Conservation (phyloP, 2,113 vertebrate genomes). For the Phocoena phocoena region DNA sequence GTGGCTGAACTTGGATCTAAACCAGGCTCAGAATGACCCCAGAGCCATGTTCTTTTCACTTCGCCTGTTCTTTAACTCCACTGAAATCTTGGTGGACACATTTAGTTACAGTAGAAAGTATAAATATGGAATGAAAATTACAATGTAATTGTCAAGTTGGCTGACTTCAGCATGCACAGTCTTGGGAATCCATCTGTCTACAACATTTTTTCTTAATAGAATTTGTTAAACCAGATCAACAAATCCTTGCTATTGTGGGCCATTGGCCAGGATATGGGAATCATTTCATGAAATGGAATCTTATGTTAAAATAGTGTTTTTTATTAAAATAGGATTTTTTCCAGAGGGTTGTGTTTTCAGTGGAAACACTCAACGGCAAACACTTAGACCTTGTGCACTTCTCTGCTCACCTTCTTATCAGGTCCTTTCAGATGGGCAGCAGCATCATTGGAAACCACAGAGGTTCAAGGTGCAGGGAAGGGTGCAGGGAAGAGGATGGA, state of each 20-base stretch:
- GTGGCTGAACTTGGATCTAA: background rate
- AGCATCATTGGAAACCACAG: background rate
- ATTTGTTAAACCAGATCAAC: slow-evolving; percentile 46
- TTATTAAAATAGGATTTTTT: background rate
- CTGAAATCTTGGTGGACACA: slow-evolving; percentile 36
- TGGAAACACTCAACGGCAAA: background rate
- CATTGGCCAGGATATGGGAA: background rate
- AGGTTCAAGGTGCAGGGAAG: background rate
- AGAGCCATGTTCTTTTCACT: slow-evolving; percentile 5
- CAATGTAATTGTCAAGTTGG: slow-evolving; percentile 8
- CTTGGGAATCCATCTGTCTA: slow-evolving; percentile 11
- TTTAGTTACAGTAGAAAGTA: slow-evolving; percentile 29
- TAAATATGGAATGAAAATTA: slow-evolving; percentile 47
- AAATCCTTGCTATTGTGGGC: background rate
- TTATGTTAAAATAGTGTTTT: background rate
- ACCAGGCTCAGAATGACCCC: background rate
- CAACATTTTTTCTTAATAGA: slow-evolving; percentile 43
- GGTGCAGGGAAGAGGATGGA: too few relatives aligned
- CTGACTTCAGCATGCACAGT: background rate
- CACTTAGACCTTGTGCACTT: background rate
- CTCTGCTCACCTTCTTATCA: background rate
- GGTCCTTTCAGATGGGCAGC: background rate
- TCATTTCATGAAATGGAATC: background rate
- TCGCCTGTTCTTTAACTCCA: background rate
- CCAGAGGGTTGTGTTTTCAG: background rate